These are phyloP conservation scores for Drosophila suzukii DNA, from an alignment of 1,140 invertebrate genomes.

Conservation along the genomic window DNA sequence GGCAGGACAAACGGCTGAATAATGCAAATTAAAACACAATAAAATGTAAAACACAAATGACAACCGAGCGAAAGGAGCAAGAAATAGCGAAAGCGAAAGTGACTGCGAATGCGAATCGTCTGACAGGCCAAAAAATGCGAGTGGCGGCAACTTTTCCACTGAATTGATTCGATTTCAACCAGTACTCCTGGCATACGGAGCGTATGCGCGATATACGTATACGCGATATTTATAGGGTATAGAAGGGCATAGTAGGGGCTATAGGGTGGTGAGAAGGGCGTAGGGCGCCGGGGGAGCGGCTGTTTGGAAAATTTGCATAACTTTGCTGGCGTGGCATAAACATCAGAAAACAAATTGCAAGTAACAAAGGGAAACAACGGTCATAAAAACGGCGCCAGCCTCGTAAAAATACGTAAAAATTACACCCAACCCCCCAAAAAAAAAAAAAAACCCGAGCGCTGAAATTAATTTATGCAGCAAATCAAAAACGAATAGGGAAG, in stretches of 20 bases:
- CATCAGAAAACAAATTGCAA: constrained; percentile 67
- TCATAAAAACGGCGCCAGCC: constrained; percentile 69
- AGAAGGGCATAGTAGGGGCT: not conserved
- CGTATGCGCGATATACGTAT: constrained; percentile 31
- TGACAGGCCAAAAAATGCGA: constrained; percentile 54
- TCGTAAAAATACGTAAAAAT: constrained; percentile 54
- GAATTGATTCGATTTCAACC: constrained; percentile 69
- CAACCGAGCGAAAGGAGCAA: constrained; percentile 22
- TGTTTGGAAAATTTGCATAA: constrained; percentile 70
- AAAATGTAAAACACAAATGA: constrained; percentile 73
- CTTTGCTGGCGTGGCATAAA: constrained; percentile 64
- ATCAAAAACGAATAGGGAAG: constrained; percentile 45
- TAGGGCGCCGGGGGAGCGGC: constrained; percentile 1
- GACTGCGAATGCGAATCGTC: constrained; percentile 23
- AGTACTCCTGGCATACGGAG: constrained; percentile 28
- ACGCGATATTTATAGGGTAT: constrained; percentile 6
- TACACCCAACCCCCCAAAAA: constrained; percentile 5
- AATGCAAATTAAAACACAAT: constrained; percentile 81
- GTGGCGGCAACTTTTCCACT: constrained; percentile 77
- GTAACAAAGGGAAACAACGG: constrained; percentile 53
- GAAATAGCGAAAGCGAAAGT: constrained; percentile 11
- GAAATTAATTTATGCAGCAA: constrained; percentile 60
- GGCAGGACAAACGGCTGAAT: constrained; percentile 63
- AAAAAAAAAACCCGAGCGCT: constrained; percentile 7
- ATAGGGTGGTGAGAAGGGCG: too few relatives aligned